Base-by-base conservation (phyloP, 2,113 vertebrate genomes). In the Recurvirostra avosetta region DNA sequence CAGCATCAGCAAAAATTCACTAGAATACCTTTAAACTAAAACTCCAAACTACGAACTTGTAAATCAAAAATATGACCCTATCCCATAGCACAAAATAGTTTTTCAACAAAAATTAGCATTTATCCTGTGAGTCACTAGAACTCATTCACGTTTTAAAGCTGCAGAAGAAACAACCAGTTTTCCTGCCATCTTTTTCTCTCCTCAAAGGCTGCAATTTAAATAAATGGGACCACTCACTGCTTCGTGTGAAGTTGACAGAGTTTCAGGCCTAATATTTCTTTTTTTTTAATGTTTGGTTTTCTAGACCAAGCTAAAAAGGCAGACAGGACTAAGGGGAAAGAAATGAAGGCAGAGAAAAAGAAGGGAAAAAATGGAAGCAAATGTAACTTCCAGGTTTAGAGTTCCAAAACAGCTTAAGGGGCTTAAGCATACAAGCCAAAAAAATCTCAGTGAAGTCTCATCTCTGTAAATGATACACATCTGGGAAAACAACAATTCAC, bases 381-480 rank as follows among this genome's bases (percentile, higher is more conserved):
- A 63, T 2, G 0, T 65, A 82, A 85, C 40, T 81, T 87, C 56
- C 53, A 92, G 29, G 56, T 71, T 83, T 73, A 63, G 40, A 71
- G 26, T 86, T 89, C 75, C 73, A 72, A 82, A 96, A 77, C 36
- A 94, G 22, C 49, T 78, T 75, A 85, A 55, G 50, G 22, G 36
- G 25, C n/a, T 89, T 81, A 84, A 65, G 32, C 30, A 22, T 41
- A 50, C 56, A 91, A 90, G 50, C 34, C 53, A 94, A 85, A 40
- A 94, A 94, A 94, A 86, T 81, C 55, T 80, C 63, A 80, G 47
- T 82, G 55, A 90, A 86, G 62, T 52, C 45, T 94, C 87, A 87
- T 82, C 40, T 75, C 65, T 73, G 26, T 58, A 94, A 90, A 88
- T 75, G 40, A 78, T 36, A 75, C 45, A 52, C 49, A 92, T 81